Evolutionary conservation across 2,797 vertebrate genomes (phyloP), one percentile per base, ranked within the genome.

Genomic region (Brachymystax lenok): DNA sequence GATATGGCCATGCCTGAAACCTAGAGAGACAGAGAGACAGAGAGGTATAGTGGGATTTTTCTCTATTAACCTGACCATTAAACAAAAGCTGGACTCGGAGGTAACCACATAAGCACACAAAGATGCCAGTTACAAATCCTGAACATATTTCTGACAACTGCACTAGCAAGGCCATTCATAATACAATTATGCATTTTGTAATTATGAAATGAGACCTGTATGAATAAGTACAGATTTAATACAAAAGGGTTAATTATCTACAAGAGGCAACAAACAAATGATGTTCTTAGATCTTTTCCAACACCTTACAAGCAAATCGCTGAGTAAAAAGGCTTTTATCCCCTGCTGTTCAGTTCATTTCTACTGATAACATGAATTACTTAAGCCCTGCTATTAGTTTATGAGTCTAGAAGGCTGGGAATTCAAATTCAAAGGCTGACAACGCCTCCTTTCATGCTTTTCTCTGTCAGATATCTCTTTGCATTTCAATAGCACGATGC

Each of bases 351-450:
- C 71, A 74, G 59, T 61, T 17, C 71, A 70, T 80, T 81, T 33
- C 28, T 75, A 80, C 74, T 73, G 67, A 78, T 77, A 79, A 82
- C 83, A 81, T 76, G 77, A 85, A 79, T 83, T 80, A 77, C 82
- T 78, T 54, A 40, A 73, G 69, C 82, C 78, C 77, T 66, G 80
- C 80, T 75, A 81, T 83, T 77, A 84, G 82, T 82, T 79, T 81
- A 83, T 84, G 81, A 85, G 80, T 82, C 83, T 85, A 84, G n/a
- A 28, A 82, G 80, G 74, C 79, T 83, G 82, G 77, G 74, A 80
- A 86, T 86, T 85, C 77, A 86, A 85, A 85, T 82, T 88, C 81
- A 73, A 66, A 77, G 78, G 82, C 88, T 77, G 46, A 83, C 68
- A 82, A 83, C 80, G 73, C 64, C 52, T 77, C 81, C 80, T 83